Evolutionary conservation across 2,113 vertebrate genomes (phyloP), one percentile per base, ranked within the genome.

Genomic region (Forbesichthys papilliferus): DNA sequence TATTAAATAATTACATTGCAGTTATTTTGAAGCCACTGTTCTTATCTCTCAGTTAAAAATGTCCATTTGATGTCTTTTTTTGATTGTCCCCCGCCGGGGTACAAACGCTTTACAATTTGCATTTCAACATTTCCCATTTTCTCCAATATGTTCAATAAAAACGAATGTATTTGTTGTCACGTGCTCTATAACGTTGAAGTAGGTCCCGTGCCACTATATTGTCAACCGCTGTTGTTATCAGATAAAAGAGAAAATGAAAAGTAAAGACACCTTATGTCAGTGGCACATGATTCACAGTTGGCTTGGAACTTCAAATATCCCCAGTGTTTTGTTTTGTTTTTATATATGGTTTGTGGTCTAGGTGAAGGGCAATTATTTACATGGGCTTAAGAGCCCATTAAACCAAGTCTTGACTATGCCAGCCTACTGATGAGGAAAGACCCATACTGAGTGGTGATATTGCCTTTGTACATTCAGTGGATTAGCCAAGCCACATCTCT

Each of bases 41-140:
- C 87, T 90, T 85, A 85, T 90, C 87, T 88, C 64, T 81, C 77
- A 82, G 81, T 84, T 84, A 88, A 71, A 88, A 69, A 88, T 80
- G 75, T 80, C 62, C 64, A 89, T 92, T 93, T 93, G 80, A 92
- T 89, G 88, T 78, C 89, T 81, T 86, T 70, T 89, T 81, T 86
- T 70, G 16, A 16, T 16, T 16, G 16, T 83, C 73, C 61, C 4
- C 4, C 36, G 33, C 16, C 16, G 20, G 20, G 60, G 66, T 82
- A 86, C 77, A 82, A 84, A 80, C 81, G 69, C 75, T 64, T 69
- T n/a, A 66, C 78, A 79, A 82, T 73, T 80, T 75, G 72, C 69
- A 70, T 79, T 87, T 80, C 51, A 61, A 71, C 74, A 75, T 64
- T 58, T 63, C 59, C 53, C 10, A 66, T 78, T 83, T 89, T 83